Percentiles rank a stretch among this genome's conserved stretches.
Evolutionary conservation across 2,797 vertebrate genomes (phyloP).

Genomic region (Enteromius anoplus): DNA sequence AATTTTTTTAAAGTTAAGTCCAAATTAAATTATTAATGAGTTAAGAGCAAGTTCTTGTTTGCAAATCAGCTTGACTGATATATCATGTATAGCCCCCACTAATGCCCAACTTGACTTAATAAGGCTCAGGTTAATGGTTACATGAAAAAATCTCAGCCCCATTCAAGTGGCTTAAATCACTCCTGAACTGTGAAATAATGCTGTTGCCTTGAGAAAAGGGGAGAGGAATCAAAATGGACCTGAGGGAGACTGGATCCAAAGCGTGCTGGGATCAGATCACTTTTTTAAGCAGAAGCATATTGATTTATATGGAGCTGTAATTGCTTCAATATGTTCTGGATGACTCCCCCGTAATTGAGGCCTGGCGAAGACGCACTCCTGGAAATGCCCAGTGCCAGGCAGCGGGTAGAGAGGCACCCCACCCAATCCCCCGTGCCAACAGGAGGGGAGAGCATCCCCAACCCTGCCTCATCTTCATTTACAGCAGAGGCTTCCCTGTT

Average conservation of each 20-base stretch:
- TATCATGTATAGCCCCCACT: not conserved
- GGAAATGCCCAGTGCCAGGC: constrained; percentile 74
- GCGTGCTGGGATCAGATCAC: constrained; percentile 56
- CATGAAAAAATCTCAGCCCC: not conserved
- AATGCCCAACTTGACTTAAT: not conserved
- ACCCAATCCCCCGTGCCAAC: constrained; percentile 59
- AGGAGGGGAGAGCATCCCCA: constrained; percentile 51
- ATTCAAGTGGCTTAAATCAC: constrained; percentile 33
- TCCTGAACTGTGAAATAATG: constrained; percentile 27
- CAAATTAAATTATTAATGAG: not conserved
- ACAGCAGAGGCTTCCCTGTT: constrained; percentile 9
- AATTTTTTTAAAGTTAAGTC: not conserved
- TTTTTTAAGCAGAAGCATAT: constrained; percentile 67
- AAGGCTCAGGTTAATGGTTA: constrained; percentile 1
- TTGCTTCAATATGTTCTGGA: constrained; percentile 83
- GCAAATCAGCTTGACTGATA: not conserved
- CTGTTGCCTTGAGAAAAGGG: constrained; percentile 28
- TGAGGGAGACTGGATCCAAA: constrained; percentile 36
- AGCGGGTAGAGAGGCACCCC: constrained; percentile 69
- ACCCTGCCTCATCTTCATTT: constrained; percentile 26
- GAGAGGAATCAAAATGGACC: constrained; percentile 47
- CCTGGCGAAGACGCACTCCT: constrained; percentile 73
- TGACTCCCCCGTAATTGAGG: constrained; percentile 78
- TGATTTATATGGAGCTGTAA: constrained; percentile 81
- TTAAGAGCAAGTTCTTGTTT: not conserved